Evolutionary conservation across 2,888 invertebrate genomes (phyloP).

Genomic region (Aporophyla nigra): DNA sequence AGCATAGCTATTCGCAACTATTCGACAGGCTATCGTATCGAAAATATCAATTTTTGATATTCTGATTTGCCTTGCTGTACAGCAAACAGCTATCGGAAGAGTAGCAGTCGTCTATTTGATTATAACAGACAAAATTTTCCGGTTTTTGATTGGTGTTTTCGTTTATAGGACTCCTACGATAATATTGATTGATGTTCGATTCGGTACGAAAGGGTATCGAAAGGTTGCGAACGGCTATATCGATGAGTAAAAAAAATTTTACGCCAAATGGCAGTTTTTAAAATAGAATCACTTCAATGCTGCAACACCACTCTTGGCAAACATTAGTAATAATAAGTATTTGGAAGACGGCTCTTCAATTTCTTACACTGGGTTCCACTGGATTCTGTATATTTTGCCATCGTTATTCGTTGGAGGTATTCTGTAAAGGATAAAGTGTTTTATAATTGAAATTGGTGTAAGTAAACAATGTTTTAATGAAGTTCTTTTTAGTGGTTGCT

Average conservation of each 20-base stretch:
- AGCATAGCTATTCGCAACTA: too few species aligned
- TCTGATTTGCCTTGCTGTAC: too few species aligned
- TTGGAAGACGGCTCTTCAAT: slow-evolving; percentile 7
- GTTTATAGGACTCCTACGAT: too few species aligned
- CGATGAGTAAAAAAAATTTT: background rate
- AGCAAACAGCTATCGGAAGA: too few species aligned
- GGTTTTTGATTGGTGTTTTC: too few species aligned
- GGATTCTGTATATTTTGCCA: slow-evolving; percentile 42
- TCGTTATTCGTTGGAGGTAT: slow-evolving; percentile 47
- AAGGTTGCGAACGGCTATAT: too few species aligned
- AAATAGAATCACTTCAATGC: background rate
- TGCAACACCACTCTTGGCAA: slow-evolving; percentile 27
- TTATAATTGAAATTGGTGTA: background rate
- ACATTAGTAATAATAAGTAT: background rate
- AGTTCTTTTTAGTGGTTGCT: background rate
- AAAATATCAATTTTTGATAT: too few species aligned
- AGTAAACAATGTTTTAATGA: background rate
- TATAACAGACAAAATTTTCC: too few species aligned
- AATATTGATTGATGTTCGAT: too few species aligned
- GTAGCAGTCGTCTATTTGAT: too few species aligned
- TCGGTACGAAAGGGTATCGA: too few species aligned
- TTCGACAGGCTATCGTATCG: too few species aligned
- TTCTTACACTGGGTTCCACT: slow-evolving; percentile 52
- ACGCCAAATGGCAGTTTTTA: background rate
- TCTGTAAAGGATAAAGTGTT: slow-evolving; percentile 50